Evolutionary conservation across 2,113 vertebrate species (phyloP), one percentile per base, ranked within the genome.

Genomic region (Cololabis saira): DNA sequence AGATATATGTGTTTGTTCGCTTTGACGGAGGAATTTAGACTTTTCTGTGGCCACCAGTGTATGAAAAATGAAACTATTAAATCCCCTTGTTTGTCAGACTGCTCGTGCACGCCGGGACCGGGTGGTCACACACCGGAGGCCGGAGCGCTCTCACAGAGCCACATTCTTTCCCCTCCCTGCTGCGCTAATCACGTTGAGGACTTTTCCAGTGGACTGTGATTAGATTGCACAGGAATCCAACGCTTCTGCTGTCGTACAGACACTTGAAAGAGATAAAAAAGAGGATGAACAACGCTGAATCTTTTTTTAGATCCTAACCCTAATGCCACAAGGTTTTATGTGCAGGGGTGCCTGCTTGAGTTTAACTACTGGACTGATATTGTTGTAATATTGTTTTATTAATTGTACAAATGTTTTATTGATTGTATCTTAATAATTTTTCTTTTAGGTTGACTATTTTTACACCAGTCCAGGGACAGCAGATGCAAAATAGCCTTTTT

Each of bases 141-240:
- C 4, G 5, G 17, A 13, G 64, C 4, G n/a, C 61, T 78, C 43
- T 73, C 18, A 16, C 45, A 30, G 58, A 21, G 56, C 59, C 60
- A 65, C 86, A 90, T 90, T 90, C 84, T 60, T 86, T 71, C 70
- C 77, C 10, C 42, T 47, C 80, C 69, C 63, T 77, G 65, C 71
- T 74, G 69, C 40, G 54, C 77, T 81, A 78, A 86, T 82, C 85
- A 74, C 75, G 70, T 75, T 73, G 77, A 67, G 52, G 70, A 63
- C 67, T 16, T 78, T 61, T 89, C 33, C 59, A 86, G 75, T 63
- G 75, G 59, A 63, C 76, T 18, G 68, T 78, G 71, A 89, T 89
- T 86, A 89, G 86, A 89, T 86, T 85, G 80, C 40, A 8, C 67
- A 66, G 80, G 68, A 64, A 70, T 82, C 63, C 69, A 1, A 49